Evolutionary conservation across 2,113 vertebrate genomes (phyloP).

Genomic region (Trachemys scripta): DNA sequence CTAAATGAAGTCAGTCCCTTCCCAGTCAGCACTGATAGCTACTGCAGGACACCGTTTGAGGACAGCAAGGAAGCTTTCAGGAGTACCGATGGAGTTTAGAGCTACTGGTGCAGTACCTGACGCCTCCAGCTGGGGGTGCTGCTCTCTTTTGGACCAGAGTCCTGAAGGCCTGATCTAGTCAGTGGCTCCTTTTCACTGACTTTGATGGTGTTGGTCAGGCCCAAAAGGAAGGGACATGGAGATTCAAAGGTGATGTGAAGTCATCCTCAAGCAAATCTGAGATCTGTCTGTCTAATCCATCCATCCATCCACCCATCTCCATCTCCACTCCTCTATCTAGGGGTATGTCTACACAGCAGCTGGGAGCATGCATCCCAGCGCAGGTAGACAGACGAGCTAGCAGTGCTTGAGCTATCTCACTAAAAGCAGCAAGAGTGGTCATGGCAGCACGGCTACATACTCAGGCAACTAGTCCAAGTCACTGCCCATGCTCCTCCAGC

Average conservation of each 20-base stretch:
- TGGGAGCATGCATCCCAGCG: too few species aligned
- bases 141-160: neutral
- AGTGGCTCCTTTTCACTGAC: neutral
- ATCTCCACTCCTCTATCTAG: too few species aligned
- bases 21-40: neutral
- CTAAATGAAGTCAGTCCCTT: neutral
- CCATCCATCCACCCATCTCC: too few species aligned
- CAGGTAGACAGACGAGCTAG: neutral
- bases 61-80: neutral
- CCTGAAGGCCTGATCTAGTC: neutral
- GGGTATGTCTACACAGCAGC: too few species aligned
- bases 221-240: too few species aligned
- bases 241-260: too few species aligned
- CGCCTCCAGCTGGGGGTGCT: neutral
- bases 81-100: neutral
- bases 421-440: neutral
- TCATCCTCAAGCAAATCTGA: too few species aligned
- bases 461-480: too few species aligned
- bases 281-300: too few species aligned
- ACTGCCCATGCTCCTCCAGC: too few species aligned
- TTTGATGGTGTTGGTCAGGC: too few species aligned
- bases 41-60: neutral
- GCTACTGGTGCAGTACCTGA: neutral
- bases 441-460: too few species aligned
- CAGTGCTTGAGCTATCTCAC: neutral